Evolutionary conservation across 1,140 invertebrate species (phyloP), one percentile per base, ranked within the genome.

Genomic region (Aphelenchoides fujianensis): DNA sequence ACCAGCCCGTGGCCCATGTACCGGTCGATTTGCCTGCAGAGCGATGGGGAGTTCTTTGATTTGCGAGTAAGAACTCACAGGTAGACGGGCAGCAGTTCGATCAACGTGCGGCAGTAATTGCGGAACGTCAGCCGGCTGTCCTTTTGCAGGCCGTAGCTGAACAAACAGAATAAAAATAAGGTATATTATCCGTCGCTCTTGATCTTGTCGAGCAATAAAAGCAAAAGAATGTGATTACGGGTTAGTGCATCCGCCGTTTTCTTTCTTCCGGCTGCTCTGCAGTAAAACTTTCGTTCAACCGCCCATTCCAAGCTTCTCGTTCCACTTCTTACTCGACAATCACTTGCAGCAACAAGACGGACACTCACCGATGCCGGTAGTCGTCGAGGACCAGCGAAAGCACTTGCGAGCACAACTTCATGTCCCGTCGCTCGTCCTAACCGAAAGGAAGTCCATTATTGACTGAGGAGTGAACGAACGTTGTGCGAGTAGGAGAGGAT

Each of bases 71-170:
- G 28, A 19, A 66, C 63, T 66, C 53, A 66, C 63, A 66, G 31
- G 31, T n/a, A 66, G n/a, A 66, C 36, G 28, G 63, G 63, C 63
- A 66, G 30, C 0, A 66, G 3, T 30, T 66, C 63, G 32, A 66
- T 37, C 63, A 66, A 37, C n/a, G 32, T 66, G 37, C 63, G 63
- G 32, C 63, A 66, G 53, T 66, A 66, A 66, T 66, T 66, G 16
- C 63, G 16, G 32, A 66, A 66, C 63, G 53, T 66, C 31, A 27
- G 16, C 12, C 32, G 19, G 53, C 53, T 48, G 53, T 37, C 36
- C 31, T 37, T n/a, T 30, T 48, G 16, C 32, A 66, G n/a, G 23
- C 31, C 63, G 32, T 66, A 66, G 2, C n/a, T n/a, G n/a, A n/a
- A n/a, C n/a, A n/a, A n/a, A n/a, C n/a, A n/a, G n/a, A n/a, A n/a